Base-by-base conservation (phyloP, 2,888 invertebrate species). In the Uropetala carovei region DNA sequence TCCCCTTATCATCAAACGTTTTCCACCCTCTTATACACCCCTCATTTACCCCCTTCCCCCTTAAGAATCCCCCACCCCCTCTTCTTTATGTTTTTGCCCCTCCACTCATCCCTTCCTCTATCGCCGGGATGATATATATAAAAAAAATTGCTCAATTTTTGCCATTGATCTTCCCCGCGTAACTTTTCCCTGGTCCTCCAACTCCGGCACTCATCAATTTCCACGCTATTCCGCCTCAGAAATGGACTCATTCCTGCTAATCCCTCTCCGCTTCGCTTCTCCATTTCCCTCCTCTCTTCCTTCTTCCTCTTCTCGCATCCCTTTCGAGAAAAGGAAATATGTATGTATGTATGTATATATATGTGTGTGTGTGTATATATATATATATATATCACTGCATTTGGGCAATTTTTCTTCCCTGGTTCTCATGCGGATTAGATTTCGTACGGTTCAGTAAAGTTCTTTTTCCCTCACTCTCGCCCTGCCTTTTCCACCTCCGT, bases 371-470 rank as follows among this genome's bases (percentile, higher is more conserved):
- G 16, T 30, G 11, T 83, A 56, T 56, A n/a, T 83, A 83, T 83
- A 56, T 56, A n/a, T 83, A 83, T 57, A 82, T 27, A 14, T 43
- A 56, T 56, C 83, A 83, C 57, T 83, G 43, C 7, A 83, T 56
- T 83, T n/a, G 18, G 18, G 57, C 16, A 83, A 43, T 83, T 43
- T 43, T 56, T 83, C 83, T 83, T 30, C 18, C 30, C 56, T 57
- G 10, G 83, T 83, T 83, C 57, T 83, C 83, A 83, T 57, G 83
- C 56, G 83, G 83, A 83, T 83, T 83, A 56, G 56, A 83, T 57
- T 56, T 83, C 83, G 83, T 9, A 57, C 83, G 56, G 83, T 10
- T 83, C n/a, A 43, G n/a, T 11, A 43, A 57, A 83, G 57, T 56
- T 83, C 13, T 43, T 83, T 83, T 83, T 83, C 13, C 10, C n/a